These are phyloP conservation scores for Apamea monoglypha DNA, from an alignment of 2,888 invertebrate species.

Conservation along the genomic window DNA sequence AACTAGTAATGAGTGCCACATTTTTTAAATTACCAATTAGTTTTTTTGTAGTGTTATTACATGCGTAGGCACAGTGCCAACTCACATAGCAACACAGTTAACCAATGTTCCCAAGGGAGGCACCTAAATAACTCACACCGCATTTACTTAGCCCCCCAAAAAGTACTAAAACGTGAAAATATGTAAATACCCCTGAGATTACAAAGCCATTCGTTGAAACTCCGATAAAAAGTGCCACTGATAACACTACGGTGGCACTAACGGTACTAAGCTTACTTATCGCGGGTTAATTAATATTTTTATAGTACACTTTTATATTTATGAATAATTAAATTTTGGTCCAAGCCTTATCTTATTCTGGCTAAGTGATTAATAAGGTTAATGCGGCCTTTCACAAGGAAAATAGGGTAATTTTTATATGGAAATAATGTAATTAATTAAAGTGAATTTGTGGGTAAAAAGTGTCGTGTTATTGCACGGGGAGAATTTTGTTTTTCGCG, in stretches of 20 bases:
- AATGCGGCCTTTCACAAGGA: slow-evolving; percentile 71
- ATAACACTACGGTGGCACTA: slow-evolving; percentile 50
- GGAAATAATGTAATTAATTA: slow-evolving; percentile 69
- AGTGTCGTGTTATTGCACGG: slow-evolving; percentile 43
- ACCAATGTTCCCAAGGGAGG: background rate
- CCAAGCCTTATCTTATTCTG: slow-evolving; percentile 68
- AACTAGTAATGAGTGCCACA: background rate
- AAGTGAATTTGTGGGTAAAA: slow-evolving; percentile 62
- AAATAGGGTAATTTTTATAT: slow-evolving; percentile 71
- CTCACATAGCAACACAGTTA: slow-evolving; percentile 10
- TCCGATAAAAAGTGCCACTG: slow-evolving; percentile 59
- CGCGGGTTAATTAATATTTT: slow-evolving; percentile 85
- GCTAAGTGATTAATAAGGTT: slow-evolving; percentile 73
- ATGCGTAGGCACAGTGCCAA: background rate
- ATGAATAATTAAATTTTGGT: slow-evolving; percentile 71
- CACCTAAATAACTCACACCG: slow-evolving; percentile 14
- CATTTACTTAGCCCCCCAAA: slow-evolving; percentile 25
- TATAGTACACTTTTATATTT: slow-evolving; percentile 73
- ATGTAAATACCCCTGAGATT: slow-evolving; percentile 55
- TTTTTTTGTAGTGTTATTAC: background rate
- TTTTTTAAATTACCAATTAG: background rate
- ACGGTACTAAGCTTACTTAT: slow-evolving; percentile 72
- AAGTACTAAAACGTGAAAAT: slow-evolving; percentile 45
- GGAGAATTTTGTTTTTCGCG: slow-evolving; percentile 51
- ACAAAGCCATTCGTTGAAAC: slow-evolving; percentile 58